Percentiles rank a stretch among this genome's conserved stretches.
Evolutionary conservation across 2,888 invertebrate genomes (phyloP).

Genomic region (Toxonevra muliebris): DNA sequence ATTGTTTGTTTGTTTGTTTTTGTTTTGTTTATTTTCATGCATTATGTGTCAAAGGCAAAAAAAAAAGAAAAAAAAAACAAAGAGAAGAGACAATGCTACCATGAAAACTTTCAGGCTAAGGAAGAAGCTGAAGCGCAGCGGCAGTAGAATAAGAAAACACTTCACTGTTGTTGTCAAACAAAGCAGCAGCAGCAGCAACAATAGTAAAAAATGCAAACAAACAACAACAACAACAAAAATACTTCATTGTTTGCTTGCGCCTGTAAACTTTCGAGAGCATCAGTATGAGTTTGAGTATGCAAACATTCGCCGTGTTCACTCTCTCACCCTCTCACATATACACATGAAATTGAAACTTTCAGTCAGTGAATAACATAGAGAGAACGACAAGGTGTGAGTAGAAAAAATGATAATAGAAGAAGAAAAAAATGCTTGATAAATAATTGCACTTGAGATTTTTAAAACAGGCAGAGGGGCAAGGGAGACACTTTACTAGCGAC

Average conservation of each 20-base stretch:
- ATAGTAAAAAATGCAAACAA: neutral
- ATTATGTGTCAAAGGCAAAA: neutral
- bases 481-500: neutral
- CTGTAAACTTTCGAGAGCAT: too few relatives aligned
- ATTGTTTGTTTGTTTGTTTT: neutral
- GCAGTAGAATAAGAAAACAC: too few relatives aligned
- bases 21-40: neutral
- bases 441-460: constrained; percentile 7
- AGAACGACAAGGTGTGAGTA: neutral
- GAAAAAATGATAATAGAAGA: constrained; percentile 5
- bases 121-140: too few relatives aligned
- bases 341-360: too few relatives aligned
- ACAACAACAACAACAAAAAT: neutral
- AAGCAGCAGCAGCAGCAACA: neutral
- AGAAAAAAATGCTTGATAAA: constrained; percentile 8
- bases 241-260: too few relatives aligned
- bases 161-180: too few relatives aligned
- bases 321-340: neutral
- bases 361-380: neutral
- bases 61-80: neutral
- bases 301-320: neutral
- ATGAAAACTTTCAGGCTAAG: too few relatives aligned
- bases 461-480: neutral
- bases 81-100: neutral
- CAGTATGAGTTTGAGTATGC: neutral